Conservation (phyloP, 2,888 invertebrate species). For the Nephrocerus scutellatus region DNA sequence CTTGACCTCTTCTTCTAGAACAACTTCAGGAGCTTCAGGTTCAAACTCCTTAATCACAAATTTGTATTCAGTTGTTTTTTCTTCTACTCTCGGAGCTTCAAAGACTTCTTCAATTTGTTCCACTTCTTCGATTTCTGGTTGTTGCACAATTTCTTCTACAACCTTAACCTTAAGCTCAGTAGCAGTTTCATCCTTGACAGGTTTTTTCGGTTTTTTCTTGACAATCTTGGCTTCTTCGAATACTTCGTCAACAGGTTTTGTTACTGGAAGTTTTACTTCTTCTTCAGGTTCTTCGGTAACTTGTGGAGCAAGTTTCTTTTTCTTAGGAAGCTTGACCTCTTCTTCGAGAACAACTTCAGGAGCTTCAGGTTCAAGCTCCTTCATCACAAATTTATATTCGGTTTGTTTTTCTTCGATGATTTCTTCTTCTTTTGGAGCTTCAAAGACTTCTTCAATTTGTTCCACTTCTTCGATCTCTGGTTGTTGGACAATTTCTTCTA, state of each 20-base stretch:
- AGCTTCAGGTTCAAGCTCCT: constrained; percentile 15
- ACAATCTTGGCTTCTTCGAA: constrained; percentile 35
- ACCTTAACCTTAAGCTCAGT: constrained; percentile 37
- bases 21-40: constrained; percentile 17
- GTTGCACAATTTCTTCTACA: constrained; percentile 33
- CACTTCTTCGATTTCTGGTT: constrained; percentile 30
- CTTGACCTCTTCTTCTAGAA: constrained; percentile 19
- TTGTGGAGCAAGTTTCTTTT: constrained; percentile 30
- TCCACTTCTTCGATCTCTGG: constrained; percentile 16
- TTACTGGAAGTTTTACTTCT: constrained; percentile 31
- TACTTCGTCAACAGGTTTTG: constrained; percentile 33
- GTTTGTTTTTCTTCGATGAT: constrained; percentile 24
- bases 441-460: constrained; percentile 18
- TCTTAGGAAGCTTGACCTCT: constrained; percentile 27
- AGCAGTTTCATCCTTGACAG: constrained; percentile 31
- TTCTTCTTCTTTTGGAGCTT: constrained; percentile 20
- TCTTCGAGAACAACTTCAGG: constrained; percentile 26
- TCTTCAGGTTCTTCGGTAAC: constrained; percentile 39
- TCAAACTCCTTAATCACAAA: constrained; percentile 25
- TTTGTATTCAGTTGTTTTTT: constrained; percentile 27
- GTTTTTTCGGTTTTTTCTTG: constrained; percentile 35
- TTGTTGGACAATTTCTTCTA: constrained; percentile 17
- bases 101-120: constrained; percentile 35
- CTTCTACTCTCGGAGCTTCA: constrained; percentile 32
- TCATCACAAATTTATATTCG: constrained; percentile 15